Evolutionary conservation across 2,113 vertebrate species (phyloP).

Genomic region (Genyomyrus donnyi): DNA sequence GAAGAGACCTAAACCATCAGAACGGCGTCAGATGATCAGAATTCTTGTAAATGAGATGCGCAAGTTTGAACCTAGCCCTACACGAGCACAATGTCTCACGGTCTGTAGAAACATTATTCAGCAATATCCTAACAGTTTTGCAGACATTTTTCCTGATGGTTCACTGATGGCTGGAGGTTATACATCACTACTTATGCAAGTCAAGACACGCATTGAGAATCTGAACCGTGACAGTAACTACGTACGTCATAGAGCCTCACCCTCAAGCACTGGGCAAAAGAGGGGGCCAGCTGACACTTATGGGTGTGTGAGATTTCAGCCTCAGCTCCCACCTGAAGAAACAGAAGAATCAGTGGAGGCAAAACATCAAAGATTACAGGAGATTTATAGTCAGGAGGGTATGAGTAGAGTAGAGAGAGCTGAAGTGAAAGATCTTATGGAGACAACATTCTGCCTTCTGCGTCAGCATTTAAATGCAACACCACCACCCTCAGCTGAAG

Average conservation of each 20-base stretch:
- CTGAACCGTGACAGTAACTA: constrained; percentile 15
- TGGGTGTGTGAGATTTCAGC: constrained; percentile 30
- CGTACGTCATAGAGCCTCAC: constrained; percentile 4
- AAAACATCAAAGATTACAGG: constrained; percentile 8
- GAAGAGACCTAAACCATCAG: constrained; percentile 17
- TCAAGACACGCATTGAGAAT: constrained; percentile 26
- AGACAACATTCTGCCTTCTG: constrained; percentile 28
- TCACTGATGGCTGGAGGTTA: background rate
- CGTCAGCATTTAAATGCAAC: background rate
- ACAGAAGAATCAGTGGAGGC: constrained; percentile 13
- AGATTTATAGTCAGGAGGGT: constrained; percentile 18
- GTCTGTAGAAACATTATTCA: too few species aligned
- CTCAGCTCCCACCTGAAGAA: constrained; percentile 28
- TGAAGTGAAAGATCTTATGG: constrained; percentile 15
- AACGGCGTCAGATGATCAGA: background rate
- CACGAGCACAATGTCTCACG: background rate
- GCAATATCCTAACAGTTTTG: too few species aligned
- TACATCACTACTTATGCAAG: constrained; percentile 18
- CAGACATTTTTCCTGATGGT: too few species aligned
- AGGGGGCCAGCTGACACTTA: constrained; percentile 29
- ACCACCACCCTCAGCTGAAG: background rate
- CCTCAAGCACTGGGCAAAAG: background rate
- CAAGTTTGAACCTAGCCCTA: constrained; percentile 2
- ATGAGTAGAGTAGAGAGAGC: constrained; percentile 9
- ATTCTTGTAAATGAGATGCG: background rate